Evolutionary conservation across 2,113 vertebrate species (phyloP).

Genomic region (Pangasianodon hypophthalmus): DNA sequence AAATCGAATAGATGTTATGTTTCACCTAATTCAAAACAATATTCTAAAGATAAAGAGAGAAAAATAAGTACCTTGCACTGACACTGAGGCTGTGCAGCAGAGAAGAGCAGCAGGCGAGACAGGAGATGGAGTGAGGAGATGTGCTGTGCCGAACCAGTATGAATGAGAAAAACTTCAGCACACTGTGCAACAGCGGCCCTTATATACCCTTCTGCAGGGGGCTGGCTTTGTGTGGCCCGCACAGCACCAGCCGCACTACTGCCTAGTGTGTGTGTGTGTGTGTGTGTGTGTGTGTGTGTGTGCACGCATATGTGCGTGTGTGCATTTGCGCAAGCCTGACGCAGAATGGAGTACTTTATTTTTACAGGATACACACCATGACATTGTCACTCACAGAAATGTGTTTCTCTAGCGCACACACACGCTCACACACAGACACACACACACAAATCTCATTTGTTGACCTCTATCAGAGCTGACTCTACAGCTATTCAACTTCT

Average conservation of each 20-base stretch:
- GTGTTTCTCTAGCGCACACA: background rate
- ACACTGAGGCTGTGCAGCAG: slow-evolving; percentile 24
- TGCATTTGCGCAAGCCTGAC: slow-evolving; percentile 49
- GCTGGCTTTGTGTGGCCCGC: slow-evolving; percentile 50
- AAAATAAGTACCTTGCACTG: slow-evolving; percentile 43
- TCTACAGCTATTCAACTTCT: background rate
- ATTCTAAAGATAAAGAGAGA: background rate
- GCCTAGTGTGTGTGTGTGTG: slow-evolving; percentile 33
- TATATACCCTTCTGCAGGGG: slow-evolving; percentile 50
- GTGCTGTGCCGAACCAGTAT: slow-evolving; percentile 39
- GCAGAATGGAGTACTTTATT: slow-evolving; percentile 26
- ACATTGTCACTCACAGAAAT: slow-evolving; percentile 34
- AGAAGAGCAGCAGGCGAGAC: slow-evolving; percentile 19
- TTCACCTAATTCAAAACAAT: background rate
- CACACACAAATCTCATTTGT: background rate
- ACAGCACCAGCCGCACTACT: slow-evolving; percentile 23
- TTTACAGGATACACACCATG: slow-evolving; percentile 38
- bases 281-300: slow-evolving; percentile 42
- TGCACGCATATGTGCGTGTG: slow-evolving; percentile 30
- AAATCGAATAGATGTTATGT: background rate
- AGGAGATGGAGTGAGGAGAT: slow-evolving; percentile 23
- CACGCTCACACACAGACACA: background rate
- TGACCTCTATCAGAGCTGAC: background rate
- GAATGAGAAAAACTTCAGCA: slow-evolving; percentile 50
- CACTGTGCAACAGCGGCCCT: slow-evolving; percentile 32